Evolutionary conservation across 1,140 invertebrate species (phyloP).

Genomic region (Vanessa tameamea): DNA sequence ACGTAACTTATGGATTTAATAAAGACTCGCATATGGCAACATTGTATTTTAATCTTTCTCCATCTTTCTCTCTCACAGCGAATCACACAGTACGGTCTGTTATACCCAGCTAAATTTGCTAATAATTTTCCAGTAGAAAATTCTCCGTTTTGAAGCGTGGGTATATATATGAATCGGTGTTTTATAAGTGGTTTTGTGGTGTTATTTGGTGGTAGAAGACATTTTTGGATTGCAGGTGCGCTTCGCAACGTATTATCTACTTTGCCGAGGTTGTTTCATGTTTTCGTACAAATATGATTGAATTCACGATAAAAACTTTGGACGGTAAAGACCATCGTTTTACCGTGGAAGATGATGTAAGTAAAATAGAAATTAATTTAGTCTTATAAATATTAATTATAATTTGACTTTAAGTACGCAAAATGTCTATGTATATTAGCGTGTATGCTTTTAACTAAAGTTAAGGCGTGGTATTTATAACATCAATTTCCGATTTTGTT

Average conservation of each 20-base stretch:
- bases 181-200: conserved; percentile 9
- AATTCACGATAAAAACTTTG: conserved; percentile 89
- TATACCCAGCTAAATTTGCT: conserved; percentile 34
- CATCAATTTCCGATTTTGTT: neutral
- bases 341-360: conserved; percentile 93
- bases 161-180: conserved; percentile 16
- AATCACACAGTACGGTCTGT: conserved; percentile 33
- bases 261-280: conserved; percentile 33
- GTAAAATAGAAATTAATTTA: conserved; percentile 50
- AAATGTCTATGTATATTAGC: conserved; percentile 5
- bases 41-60: conserved; percentile 22
- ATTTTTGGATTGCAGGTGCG: conserved; percentile 27
- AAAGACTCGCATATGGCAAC: conserved; percentile 18
- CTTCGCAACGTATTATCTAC: conserved; percentile 14
- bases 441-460: conserved; percentile 1
- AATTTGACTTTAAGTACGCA: neutral
- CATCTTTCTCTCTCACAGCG: conserved; percentile 42
- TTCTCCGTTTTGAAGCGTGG: conserved; percentile 41
- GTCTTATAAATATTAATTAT: conserved; percentile 7
- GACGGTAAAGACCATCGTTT: conserved; percentile 95
- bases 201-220: neutral
- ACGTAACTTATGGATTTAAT: conserved; percentile 11
- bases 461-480: conserved; percentile 25
- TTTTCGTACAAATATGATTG: conserved; percentile 51
- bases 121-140: conserved; percentile 39